Evolutionary conservation across 2,797 vertebrate genomes (phyloP).

Genomic region (Semotilus atromaculatus): DNA sequence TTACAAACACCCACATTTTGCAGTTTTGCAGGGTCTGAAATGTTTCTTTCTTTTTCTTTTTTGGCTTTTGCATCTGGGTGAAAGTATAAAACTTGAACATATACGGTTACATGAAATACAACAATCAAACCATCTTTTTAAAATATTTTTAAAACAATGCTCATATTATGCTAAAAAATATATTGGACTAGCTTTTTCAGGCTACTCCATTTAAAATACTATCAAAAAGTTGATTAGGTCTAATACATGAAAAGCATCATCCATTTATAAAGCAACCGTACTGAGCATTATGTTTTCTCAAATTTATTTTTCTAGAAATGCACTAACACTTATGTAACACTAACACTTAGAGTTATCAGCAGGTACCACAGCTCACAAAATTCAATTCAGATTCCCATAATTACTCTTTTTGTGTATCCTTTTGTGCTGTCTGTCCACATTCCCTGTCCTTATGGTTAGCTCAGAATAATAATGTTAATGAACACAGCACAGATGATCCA

Average conservation of each 20-base stretch:
- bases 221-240: neutral
- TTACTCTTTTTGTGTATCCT: neutral
- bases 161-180: neutral
- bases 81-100: too few species aligned
- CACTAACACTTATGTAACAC: neutral
- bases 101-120: neutral
- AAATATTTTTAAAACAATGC: neutral
- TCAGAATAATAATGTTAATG: slow-evolving; percentile 7
- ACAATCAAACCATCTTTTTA: neutral
- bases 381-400: slow-evolving; percentile 2
- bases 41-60: neutral
- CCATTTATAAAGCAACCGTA: neutral
- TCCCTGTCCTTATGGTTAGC: slow-evolving; percentile 1
- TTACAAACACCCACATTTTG: too few species aligned
- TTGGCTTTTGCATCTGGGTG: neutral
- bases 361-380: neutral
- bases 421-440: slow-evolving; percentile 18
- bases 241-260: too few species aligned
- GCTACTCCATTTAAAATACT: neutral
- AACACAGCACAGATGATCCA: slow-evolving; percentile 45
- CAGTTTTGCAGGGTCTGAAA: slow-evolving; percentile 39
- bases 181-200: neutral
- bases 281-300: neutral
- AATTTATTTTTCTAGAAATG: neutral
- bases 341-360: slow-evolving; percentile 6